Percentiles rank a stretch among this genome's conserved stretches.
phyloP scores from a whole-genome alignment of 92 coral and sea anemone species.

The Nematostella vectensis region DNA sequence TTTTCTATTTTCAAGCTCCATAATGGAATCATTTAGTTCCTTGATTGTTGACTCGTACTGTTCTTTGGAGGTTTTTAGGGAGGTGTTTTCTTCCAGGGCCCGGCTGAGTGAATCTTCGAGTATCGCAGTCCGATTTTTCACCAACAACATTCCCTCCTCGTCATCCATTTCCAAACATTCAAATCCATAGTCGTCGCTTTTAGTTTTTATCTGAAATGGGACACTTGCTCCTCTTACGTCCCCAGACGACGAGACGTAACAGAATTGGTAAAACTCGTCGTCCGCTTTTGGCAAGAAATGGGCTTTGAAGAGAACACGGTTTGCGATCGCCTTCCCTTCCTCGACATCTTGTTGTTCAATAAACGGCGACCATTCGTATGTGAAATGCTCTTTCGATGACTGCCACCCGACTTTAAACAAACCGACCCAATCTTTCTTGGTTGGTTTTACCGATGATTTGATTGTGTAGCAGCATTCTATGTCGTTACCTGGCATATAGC shows the following conservation, averaged over 20 bases:
- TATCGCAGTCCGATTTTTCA: conserved; percentile 79
- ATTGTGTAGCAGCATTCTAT: conserved; percentile 90
- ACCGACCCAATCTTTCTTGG: conserved; percentile 93
- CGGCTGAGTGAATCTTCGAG: conserved; percentile 85
- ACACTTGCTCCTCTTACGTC: conserved; percentile 97
- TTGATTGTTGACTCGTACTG: conserved; percentile 38
- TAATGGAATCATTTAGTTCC: conserved; percentile 39
- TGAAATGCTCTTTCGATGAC: conserved; percentile 71
- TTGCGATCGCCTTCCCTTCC: conserved; percentile 39
- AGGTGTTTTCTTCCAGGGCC: conserved; percentile 70
- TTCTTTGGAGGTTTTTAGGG: conserved; percentile 76
- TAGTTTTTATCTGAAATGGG: conserved; percentile 89
- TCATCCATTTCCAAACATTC: conserved; percentile 91
- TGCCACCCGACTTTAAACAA: conserved; percentile 98
- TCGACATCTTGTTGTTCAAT: conserved; percentile 14
- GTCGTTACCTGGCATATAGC: conserved; percentile 71
- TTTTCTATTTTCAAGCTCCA: conserved; percentile 48
- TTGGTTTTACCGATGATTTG: conserved; percentile 69
- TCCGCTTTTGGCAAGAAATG: conserved; percentile 74
- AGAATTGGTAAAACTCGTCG: conserved; percentile 94
- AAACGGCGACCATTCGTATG: conserved; percentile 88
- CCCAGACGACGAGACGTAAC: conserved; percentile 71
- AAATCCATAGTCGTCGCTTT: conserved; percentile 47
- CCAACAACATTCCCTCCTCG: conserved; percentile 82
- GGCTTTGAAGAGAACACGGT: conserved; percentile 67